Conservation (phyloP, 2,113 vertebrate genomes). For the Euleptes europaea region DNA sequence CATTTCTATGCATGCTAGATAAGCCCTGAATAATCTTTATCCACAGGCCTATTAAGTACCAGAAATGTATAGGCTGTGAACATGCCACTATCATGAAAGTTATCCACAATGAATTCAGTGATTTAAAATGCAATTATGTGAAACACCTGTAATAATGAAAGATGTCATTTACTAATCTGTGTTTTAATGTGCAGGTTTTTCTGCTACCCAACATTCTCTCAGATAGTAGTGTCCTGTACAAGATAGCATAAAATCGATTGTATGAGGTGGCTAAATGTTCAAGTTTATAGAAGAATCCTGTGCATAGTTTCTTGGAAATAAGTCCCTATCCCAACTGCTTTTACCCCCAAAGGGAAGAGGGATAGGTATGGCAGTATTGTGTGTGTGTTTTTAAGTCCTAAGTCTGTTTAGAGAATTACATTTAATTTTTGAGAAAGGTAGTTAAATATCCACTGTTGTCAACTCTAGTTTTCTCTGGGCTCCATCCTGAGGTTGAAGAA, state of each 20-base stretch:
- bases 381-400: no score
- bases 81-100: not conserved
- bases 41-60: not conserved
- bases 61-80: not conserved
- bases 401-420: not conserved
- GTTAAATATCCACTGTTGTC: not conserved
- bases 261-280: not conserved
- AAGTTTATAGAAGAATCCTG: not conserved
- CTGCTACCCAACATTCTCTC: not conserved
- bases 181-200: not conserved
- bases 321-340: no score
- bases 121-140: not conserved
- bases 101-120: not conserved
- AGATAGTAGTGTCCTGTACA: not conserved
- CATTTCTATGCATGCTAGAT: not conserved
- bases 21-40: not conserved
- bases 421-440: not conserved
- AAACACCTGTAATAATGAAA: not conserved
- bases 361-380: no score
- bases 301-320: not conserved
- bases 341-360: no score
- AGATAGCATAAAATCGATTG: not conserved
- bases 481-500: not conserved
- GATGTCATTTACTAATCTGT: not conserved
- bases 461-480: not conserved